phyloP scores from a whole-genome alignment of 1,140 invertebrate genomes.

The Pseudomyrmex cubaensis region DNA sequence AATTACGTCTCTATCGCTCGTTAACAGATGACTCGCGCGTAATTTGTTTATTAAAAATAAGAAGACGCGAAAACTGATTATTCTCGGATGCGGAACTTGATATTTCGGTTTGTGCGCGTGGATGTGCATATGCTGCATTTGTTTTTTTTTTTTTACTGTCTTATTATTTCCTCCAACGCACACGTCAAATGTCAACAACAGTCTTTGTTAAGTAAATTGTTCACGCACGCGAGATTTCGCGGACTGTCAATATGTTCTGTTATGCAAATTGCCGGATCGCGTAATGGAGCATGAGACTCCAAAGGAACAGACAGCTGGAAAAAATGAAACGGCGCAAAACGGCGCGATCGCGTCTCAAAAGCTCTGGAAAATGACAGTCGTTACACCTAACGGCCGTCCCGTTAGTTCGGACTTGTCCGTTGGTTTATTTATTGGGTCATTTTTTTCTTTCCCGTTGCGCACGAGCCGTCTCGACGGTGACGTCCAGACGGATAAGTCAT shows the following conservation, averaged over 20 bases:
- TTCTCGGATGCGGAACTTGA: no score
- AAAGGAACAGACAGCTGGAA: background rate
- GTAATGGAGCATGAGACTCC: background rate
- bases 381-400: slow-evolving; percentile 30
- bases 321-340: background rate
- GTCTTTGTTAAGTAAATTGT: no score
- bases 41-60: no score
- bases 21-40: background rate
- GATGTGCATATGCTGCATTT: no score
- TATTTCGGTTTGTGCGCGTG: no score
- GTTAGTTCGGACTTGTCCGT: slow-evolving; percentile 33
- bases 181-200: no score
- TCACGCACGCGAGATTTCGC: no score
- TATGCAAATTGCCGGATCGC: background rate
- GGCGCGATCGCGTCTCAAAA: slow-evolving; percentile 24
- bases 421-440: slow-evolving; percentile 29
- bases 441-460: slow-evolving; percentile 27
- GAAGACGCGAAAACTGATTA: no score
- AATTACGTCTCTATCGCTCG: background rate
- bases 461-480: slow-evolving; percentile 25
- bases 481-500: slow-evolving; percentile 30
- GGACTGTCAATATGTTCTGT: background rate
- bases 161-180: no score
- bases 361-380: slow-evolving; percentile 47
- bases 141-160: no score